phyloP scores from a whole-genome alignment of 2,797 vertebrate species.

The Rhyacichthys aspro region DNA sequence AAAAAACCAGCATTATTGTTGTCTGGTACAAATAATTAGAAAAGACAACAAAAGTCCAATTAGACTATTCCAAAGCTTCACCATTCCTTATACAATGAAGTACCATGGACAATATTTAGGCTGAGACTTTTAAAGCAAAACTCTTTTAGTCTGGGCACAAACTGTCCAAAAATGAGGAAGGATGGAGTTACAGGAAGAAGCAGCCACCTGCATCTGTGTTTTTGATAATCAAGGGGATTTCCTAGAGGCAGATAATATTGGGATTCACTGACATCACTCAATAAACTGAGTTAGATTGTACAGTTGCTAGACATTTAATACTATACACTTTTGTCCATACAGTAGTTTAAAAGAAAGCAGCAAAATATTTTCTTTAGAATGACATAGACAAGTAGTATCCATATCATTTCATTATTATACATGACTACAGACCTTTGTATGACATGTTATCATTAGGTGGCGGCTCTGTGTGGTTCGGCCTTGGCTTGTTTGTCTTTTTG shows the following conservation, averaged over 20 bases:
- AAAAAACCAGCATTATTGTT: too few species aligned
- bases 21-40: too few species aligned
- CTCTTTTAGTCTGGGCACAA: too few species aligned
- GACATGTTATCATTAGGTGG: constrained; percentile 21
- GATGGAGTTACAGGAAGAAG: constrained; percentile 42
- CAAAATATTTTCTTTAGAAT: too few species aligned
- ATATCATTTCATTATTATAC: neutral
- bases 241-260: constrained; percentile 45
- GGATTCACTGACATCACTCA: constrained; percentile 64
- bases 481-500: constrained; percentile 61
- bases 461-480: constrained; percentile 21
- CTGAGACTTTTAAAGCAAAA: too few species aligned
- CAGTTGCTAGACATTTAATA: constrained; percentile 34
- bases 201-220: constrained; percentile 38
- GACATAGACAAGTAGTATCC: too few species aligned
- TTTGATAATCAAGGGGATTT: constrained; percentile 58
- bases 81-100: too few species aligned
- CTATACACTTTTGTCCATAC: constrained; percentile 26
- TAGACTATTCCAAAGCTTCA: too few species aligned
- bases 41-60: too few species aligned
- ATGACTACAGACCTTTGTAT: neutral
- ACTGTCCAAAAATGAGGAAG: neutral
- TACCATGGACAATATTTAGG: too few species aligned
- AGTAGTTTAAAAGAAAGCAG: too few species aligned
- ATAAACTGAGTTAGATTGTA: constrained; percentile 45